Evolutionary conservation across 2,888 invertebrate genomes (phyloP).

Genomic region (Osedax frankpressi): DNA sequence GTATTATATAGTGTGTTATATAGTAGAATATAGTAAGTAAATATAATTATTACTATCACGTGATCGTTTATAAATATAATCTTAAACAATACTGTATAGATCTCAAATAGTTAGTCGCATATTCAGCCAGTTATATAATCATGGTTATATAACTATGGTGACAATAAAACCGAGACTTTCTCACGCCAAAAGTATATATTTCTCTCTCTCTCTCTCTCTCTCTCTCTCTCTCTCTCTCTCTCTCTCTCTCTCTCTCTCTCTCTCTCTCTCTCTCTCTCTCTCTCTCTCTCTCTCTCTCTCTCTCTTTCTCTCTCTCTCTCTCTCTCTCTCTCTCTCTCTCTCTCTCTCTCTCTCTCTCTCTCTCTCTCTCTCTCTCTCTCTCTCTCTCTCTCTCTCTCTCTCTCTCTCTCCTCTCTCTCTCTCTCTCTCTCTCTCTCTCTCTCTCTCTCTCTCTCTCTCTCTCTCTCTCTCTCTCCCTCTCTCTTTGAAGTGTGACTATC

Average conservation of each 20-base stretch:
- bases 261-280: neutral
- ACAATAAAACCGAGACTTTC: too few relatives aligned
- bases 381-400: neutral
- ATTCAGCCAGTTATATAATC: too few relatives aligned
- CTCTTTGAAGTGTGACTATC: too few relatives aligned
- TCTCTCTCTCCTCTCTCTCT: neutral
- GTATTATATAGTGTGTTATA: too few relatives aligned
- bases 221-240: neutral
- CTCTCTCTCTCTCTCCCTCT: neutral
- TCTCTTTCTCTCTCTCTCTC: neutral
- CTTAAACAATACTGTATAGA: too few relatives aligned
- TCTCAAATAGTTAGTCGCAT: too few relatives aligned
- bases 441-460: neutral
- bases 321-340: neutral
- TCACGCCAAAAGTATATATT: too few relatives aligned
- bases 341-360: neutral
- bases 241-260: neutral
- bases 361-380: neutral
- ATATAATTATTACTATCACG: too few relatives aligned
- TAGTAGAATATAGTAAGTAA: too few relatives aligned
- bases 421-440: neutral
- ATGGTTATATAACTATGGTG: too few relatives aligned
- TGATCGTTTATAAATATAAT: too few relatives aligned
- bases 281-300: neutral
- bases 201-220: neutral